Percentiles rank a stretch among this genome's conserved stretches.
These are phyloP conservation scores for Pelmatolapia mariae DNA, from an alignment of 2,113 vertebrate species.

Conservation along the genomic window DNA sequence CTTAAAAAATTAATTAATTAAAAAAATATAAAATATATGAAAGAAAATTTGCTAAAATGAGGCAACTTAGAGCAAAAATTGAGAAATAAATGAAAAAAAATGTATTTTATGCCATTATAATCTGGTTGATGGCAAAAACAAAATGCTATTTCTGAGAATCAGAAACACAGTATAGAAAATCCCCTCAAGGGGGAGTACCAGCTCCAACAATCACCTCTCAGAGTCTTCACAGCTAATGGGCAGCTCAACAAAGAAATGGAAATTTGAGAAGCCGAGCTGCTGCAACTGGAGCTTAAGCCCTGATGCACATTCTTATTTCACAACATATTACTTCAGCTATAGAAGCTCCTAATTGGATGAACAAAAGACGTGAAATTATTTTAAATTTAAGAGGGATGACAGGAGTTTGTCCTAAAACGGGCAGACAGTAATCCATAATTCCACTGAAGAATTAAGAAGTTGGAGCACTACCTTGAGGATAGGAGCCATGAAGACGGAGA, in stretches of 20 bases:
- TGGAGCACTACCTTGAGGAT: conserved; percentile 86
- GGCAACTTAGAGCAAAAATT: not conserved
- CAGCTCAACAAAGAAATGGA: conserved; percentile 36
- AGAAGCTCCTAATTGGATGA: conserved; percentile 41
- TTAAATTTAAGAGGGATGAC: not conserved
- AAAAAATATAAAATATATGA: not conserved
- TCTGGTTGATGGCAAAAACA: not conserved
- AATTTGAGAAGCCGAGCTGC: conserved; percentile 13
- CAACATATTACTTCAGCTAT: conserved; percentile 38
- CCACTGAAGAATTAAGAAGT: not conserved
- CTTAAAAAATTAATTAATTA: not conserved
- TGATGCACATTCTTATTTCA: conserved; percentile 42
- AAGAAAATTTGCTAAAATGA: not conserved
- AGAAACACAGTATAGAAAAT: not conserved
- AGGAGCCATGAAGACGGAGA: conserved; percentile 97
- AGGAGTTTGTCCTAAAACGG: conserved; percentile 30
- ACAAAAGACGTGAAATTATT: conserved; percentile 15
- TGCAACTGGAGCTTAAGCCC: conserved; percentile 39
- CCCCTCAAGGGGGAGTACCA: conserved; percentile 43
- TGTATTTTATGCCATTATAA: not conserved
- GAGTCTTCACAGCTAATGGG: not conserved
- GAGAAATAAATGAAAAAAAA: not conserved
- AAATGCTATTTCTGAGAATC: not conserved
- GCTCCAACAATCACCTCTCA: not conserved
- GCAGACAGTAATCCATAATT: conserved; percentile 50